phyloP scores from a whole-genome alignment of 2,113 vertebrate genomes.

The Pachyramphus minor region DNA sequence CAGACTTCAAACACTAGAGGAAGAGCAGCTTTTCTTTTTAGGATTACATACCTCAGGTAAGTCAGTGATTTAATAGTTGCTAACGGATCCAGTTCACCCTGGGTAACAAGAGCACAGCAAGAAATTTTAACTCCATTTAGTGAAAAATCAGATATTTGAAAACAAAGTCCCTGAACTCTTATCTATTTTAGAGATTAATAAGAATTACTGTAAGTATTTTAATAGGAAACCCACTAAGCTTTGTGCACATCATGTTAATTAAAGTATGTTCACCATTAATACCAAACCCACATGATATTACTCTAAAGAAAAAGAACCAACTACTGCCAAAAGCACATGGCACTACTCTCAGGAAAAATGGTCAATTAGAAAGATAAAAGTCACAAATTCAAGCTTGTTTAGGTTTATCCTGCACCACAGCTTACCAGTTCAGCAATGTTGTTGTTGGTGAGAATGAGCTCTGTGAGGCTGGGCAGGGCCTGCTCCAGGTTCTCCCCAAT shows the following conservation, averaged over 20 bases:
- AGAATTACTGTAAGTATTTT: background rate
- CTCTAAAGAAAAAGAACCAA: background rate
- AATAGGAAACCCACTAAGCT: background rate
- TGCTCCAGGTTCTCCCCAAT: slow-evolving; percentile 92
- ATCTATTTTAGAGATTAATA: background rate
- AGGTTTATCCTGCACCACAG: too few relatives aligned
- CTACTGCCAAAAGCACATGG: background rate
- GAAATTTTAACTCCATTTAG: background rate
- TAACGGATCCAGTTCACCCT: slow-evolving; percentile 94
- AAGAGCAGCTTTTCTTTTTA: background rate
- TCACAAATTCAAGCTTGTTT: background rate
- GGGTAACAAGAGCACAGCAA: background rate
- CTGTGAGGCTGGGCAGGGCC: slow-evolving; percentile 82
- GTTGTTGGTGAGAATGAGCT: slow-evolving; percentile 94
- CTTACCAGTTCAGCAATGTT: slow-evolving; percentile 95
- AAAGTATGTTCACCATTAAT: background rate
- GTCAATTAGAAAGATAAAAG: background rate
- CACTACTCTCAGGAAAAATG: background rate
- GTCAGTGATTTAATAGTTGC: slow-evolving; percentile 86
- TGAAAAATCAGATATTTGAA: background rate
- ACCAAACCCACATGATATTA: background rate
- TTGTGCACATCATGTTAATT: background rate
- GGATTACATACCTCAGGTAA: slow-evolving; percentile 84
- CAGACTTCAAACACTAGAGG: background rate
- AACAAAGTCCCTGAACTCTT: background rate